These are phyloP conservation scores for Uropetala carovei DNA, from an alignment of 2,888 invertebrate species.

Conservation along the genomic window DNA sequence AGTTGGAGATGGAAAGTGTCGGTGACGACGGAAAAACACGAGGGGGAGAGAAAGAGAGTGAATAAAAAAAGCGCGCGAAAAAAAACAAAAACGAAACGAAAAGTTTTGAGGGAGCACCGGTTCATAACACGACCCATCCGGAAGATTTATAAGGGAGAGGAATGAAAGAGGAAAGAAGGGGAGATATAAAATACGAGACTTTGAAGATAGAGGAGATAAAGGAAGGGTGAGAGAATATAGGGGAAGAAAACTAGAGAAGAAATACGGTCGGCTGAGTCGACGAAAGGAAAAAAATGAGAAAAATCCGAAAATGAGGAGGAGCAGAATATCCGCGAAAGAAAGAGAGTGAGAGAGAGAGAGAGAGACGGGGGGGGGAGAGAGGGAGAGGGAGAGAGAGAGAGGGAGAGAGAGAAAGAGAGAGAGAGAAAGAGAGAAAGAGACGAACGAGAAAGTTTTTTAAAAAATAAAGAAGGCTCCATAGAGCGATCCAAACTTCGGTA, in stretches of 20 bases:
- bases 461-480: no score
- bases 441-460: no score
- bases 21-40: no score
- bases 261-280: background rate
- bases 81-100: background rate
- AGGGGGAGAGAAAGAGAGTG: background rate
- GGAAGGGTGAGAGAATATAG: background rate
- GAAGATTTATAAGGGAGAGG: background rate
- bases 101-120: constrained; percentile 5
- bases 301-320: background rate
- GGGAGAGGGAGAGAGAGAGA: no score
- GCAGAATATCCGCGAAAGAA: background rate
- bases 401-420: no score
- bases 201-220: background rate
- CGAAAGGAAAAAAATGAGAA: background rate
- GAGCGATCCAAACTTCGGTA: no score
- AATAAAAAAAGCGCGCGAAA: background rate
- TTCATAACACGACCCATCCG: background rate
- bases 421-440: no score
- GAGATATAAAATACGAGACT: constrained; percentile 24
- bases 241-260: background rate
- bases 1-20: background rate
- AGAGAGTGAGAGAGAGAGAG: no score
- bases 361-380: no score
- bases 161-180: background rate